Percentiles rank a stretch among this genome's conserved stretches.
Conservation (phyloP, 2,888 invertebrate genomes). For the Amphipoea oculea region DNA sequence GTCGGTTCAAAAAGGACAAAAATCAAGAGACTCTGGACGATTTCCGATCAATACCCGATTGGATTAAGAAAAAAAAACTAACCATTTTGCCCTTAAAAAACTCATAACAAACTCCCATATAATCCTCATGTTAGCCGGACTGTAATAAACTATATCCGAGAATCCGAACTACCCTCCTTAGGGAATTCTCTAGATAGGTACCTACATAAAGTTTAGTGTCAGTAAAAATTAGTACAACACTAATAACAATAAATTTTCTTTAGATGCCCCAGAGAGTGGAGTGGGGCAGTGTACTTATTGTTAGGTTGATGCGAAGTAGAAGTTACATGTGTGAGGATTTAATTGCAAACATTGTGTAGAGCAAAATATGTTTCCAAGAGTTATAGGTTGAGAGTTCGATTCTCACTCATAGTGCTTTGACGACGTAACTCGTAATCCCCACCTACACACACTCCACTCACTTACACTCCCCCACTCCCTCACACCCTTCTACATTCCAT, state of each 20-base stretch:
- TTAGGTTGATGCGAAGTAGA: constrained; percentile 5
- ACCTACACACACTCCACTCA: too few relatives aligned
- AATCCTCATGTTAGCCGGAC: constrained; percentile 13
- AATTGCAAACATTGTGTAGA: background rate
- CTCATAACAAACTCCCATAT: background rate
- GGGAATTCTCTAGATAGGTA: constrained; percentile 50
- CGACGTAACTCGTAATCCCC: too few relatives aligned
- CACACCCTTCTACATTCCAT: too few relatives aligned
- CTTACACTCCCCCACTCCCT: too few relatives aligned
- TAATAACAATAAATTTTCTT: constrained; percentile 70
- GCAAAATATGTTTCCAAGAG: too few relatives aligned
- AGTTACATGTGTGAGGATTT: constrained; percentile 4
- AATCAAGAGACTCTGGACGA: background rate
- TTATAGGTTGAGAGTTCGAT: too few relatives aligned
- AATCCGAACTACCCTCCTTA: constrained; percentile 41
- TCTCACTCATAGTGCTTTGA: too few relatives aligned
- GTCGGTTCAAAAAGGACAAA: too few relatives aligned
- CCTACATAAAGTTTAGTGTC: constrained; percentile 62
- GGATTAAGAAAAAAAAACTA: background rate
- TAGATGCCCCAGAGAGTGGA: constrained; percentile 55
- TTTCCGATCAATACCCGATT: background rate
- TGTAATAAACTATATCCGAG: constrained; percentile 52
- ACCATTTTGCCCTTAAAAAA: background rate
- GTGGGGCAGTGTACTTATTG: constrained; percentile 43
- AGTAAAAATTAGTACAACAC: constrained; percentile 66